Evolutionary conservation across 2,888 invertebrate species (phyloP), one percentile per base, ranked within the genome.

Genomic region (Drosophila nr. perissopoda): DNA sequence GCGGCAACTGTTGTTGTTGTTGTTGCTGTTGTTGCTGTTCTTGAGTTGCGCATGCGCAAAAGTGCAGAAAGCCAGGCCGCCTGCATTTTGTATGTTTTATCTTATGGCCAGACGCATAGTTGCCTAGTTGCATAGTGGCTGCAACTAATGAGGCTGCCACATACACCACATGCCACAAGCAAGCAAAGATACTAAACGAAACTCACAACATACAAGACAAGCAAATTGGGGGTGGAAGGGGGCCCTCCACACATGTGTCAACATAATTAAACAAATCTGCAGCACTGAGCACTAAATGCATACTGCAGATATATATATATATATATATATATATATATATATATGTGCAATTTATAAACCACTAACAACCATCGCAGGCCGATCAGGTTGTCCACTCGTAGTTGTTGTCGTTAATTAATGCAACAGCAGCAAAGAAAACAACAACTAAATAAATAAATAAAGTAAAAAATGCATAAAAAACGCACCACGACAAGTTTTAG

Each of bases 231-330:
- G 33, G 33, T 25, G 38, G 51, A 34, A 18, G 27, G 27, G 52
- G 49, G 27, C 61, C 76, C 79, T 33, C 33, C 33, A 33, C 33
- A 79, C 82, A 88, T 84, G 82, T 84, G 85, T 82, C 79, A 64
- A 64, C 82, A 82, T 84, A 88, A 82, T 82, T 88, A 88, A 88
- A 79, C 88, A 82, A 88, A 82, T 76, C 79, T 76, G 65, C 76
- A 76, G 74, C 77, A 75, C 66, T 63, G 69, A 58, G 49, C 70
- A 59, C 7, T 8, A 63, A 42, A 58, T 52, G 38, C 42, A 18
- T 13, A n/a, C n/a, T 18, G 27, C 27, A 49, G 1, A 29, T 2
- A 21, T n/a, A 13, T 36, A 25, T 18, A 27, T 1, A 18, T 33
- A 18, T 7, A 18, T 48, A 48, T 29, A 49, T 18, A 46, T 31